Evolutionary conservation across 1,140 invertebrate genomes (phyloP), one percentile per base, ranked within the genome.

Genomic region (Ceratitis capitata): DNA sequence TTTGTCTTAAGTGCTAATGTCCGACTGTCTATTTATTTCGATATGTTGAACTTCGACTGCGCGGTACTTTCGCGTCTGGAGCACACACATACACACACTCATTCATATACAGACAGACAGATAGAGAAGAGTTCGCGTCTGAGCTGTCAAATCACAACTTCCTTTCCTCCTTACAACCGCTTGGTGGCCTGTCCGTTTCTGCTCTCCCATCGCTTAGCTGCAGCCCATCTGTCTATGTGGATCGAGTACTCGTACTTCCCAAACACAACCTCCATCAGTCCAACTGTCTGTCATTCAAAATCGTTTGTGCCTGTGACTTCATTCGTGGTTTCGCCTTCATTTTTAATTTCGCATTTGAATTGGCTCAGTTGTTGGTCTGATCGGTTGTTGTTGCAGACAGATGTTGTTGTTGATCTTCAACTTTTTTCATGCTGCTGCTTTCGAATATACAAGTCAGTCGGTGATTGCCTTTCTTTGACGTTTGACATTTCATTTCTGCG

Each of bases 341-440:
- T 83, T 56, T 83, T 83, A 83, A 83, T 83, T 83, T 83, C 82
- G 47, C 82, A 53, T 83, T 83, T 83, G 82, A 83, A 83, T 83
- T 83, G 82, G 82, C 82, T 83, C 82, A 83, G 82, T 53, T 83
- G 82, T 83, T 83, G 82, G 82, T 53, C 82, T 3, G 47, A 53
- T 83, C 82, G 42, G 51, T 78, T 32, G 39, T 19, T 23, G n/a
- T 78, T 78, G 35, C 5, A 45, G 39, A 10, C 39, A 23, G 35
- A n/a, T 78, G 35, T 42, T 78, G 39, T 45, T 78, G 69, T 45
- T 78, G n/a, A n/a, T n/a, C n/a, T n/a, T n/a, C n/a, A n/a, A n/a
- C n/a, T n/a, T n/a, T n/a, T n/a, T n/a, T n/a, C n/a, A n/a, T n/a
- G n/a, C n/a, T n/a, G n/a, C n/a, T n/a, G 35, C 32, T 47, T 7